These are phyloP conservation scores for Leptopilina clavipes DNA, from an alignment of 1,140 invertebrate species.

Conservation along the genomic window DNA sequence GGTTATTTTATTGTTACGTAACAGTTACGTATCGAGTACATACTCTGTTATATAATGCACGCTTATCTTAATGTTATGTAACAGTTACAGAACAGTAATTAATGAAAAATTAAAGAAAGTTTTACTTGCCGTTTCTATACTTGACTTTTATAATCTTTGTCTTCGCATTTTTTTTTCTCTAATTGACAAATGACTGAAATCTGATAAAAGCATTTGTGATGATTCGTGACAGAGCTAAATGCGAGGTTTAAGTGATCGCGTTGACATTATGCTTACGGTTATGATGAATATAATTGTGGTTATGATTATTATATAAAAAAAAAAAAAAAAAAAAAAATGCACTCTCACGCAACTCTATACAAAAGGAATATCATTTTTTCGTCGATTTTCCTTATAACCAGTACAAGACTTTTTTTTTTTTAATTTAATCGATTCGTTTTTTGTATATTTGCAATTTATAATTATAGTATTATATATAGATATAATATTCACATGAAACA, in stretches of 20 bases:
- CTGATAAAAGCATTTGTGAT: not conserved
- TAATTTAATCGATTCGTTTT: slow-evolving; percentile 4
- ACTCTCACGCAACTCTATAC: slow-evolving; percentile 26
- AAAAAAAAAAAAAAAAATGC: not conserved
- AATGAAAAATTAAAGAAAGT: too few species aligned
- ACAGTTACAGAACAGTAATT: too few species aligned
- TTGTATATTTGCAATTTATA: slow-evolving; percentile 31
- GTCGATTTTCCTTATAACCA: slow-evolving; percentile 41
- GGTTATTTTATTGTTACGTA: too few species aligned
- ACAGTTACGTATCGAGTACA: too few species aligned
- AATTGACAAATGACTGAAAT: slow-evolving; percentile 4
- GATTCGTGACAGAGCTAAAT: slow-evolving; percentile 23
- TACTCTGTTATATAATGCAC: too few species aligned
- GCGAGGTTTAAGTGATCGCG: slow-evolving; percentile 28
- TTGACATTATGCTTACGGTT: slow-evolving; percentile 28
- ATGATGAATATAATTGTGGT: slow-evolving; percentile 23
- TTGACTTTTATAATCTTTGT: not conserved
- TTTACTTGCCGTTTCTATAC: not conserved
- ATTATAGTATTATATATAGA: not conserved
- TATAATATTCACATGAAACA: not conserved
- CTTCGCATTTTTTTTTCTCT: slow-evolving; percentile 12
- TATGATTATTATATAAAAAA: slow-evolving; percentile 24
- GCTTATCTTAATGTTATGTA: too few species aligned
- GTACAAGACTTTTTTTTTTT: slow-evolving; percentile 1
- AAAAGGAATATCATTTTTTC: slow-evolving; percentile 41